Conservation (phyloP, 1,140 invertebrate genomes). For the Drosophila erecta region DNA sequence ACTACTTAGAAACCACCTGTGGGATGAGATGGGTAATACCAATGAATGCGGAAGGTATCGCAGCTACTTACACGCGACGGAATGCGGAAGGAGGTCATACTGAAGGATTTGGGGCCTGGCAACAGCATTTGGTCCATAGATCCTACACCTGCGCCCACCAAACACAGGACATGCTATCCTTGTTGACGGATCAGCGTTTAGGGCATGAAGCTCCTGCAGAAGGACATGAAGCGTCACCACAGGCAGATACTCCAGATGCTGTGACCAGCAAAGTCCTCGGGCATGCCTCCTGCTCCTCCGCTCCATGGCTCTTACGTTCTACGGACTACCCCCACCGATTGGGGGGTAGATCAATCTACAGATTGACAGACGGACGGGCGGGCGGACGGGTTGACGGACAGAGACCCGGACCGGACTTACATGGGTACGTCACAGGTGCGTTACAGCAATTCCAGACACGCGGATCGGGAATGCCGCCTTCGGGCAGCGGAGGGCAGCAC, state of each 20-base stretch:
- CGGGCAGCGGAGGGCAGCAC: conserved; percentile 64
- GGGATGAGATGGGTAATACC: conserved; percentile 2
- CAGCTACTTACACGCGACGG: conserved; percentile 24
- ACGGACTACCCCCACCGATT: not conserved
- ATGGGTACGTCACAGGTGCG: conserved; percentile 77
- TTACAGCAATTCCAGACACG: conserved; percentile 77
- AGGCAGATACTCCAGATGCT: conserved; percentile 21
- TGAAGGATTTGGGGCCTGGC: conserved; percentile 29
- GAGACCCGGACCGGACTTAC: conserved; percentile 51
- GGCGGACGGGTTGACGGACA: not conserved
- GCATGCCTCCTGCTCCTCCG: conserved; percentile 2
- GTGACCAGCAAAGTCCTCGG: conserved; percentile 30
- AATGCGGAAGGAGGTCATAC: not conserved
- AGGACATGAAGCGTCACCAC: not conserved
- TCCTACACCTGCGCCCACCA: conserved; percentile 30
- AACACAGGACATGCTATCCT: not conserved
- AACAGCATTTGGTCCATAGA: conserved; percentile 74
- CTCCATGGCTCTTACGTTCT: not conserved
- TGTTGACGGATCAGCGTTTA: conserved; percentile 36
- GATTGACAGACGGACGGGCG: not conserved
- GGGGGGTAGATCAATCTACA: too few species aligned
- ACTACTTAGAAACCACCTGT: conserved; percentile 23
- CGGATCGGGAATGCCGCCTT: conserved; percentile 79
- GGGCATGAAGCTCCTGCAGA: conserved; percentile 35
- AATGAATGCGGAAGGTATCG: not conserved